These are phyloP conservation scores for Acinonyx jubatus DNA, from an alignment of 2,113 vertebrate genomes.

Conservation along the genomic window DNA sequence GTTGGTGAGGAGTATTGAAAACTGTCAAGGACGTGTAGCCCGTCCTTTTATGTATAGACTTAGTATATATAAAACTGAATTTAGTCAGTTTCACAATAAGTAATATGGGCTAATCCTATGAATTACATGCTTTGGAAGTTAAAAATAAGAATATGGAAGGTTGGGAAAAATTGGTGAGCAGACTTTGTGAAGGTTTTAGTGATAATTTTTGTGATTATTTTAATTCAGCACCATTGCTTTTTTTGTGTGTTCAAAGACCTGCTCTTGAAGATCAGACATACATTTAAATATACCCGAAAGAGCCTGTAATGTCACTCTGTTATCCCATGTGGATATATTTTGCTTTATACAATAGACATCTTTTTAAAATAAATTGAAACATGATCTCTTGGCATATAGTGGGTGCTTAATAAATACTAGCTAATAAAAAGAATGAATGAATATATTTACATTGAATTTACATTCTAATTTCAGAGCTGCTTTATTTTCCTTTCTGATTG, in stretches of 20 bases:
- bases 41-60: neutral
- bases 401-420: conserved; percentile 48
- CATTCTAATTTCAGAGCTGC: conserved; percentile 36
- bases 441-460: conserved; percentile 68
- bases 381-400: conserved; percentile 22
- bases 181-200: neutral
- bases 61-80: conserved; percentile 26
- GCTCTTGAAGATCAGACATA: conserved; percentile 50
- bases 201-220: conserved; percentile 51
- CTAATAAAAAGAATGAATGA: conserved; percentile 49
- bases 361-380: conserved; percentile 63
- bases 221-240: conserved; percentile 4
- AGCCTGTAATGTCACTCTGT: conserved; percentile 20
- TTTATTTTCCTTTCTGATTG: conserved; percentile 58
- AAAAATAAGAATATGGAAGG: neutral
- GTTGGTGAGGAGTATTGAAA: neutral
- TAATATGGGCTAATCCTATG: neutral
- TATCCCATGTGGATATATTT: conserved; percentile 31
- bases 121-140: neutral
- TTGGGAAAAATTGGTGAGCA: neutral
- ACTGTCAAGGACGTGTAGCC: conserved; percentile 44
- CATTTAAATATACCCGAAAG: conserved; percentile 39
- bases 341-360: conserved; percentile 32
- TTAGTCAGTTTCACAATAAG: conserved; percentile 34
- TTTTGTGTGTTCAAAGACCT: conserved; percentile 38